phyloP scores from a whole-genome alignment of 1,140 invertebrate genomes.

The Olivierus martensii region DNA sequence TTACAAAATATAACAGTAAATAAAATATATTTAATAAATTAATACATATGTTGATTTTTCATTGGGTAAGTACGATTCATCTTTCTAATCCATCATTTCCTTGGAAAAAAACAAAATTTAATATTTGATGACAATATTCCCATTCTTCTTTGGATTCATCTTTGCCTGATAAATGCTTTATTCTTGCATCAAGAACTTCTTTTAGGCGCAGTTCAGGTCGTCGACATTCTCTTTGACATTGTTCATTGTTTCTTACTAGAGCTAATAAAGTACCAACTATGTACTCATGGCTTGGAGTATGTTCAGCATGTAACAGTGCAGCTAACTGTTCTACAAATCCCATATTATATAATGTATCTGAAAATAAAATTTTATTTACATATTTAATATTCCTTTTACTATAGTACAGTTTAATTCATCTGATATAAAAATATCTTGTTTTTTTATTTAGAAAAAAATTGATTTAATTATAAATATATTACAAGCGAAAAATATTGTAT shows the following conservation, averaged over 20 bases:
- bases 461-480: too few species aligned
- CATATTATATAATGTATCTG: conserved; percentile 35
- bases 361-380: background rate
- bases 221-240: conserved; percentile 34
- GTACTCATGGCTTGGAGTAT: conserved; percentile 39
- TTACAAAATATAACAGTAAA: too few species aligned
- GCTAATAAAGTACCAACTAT: conserved; percentile 36
- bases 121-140: background rate
- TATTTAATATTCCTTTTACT: too few species aligned
- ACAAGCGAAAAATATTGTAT: too few species aligned
- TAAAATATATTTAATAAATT: too few species aligned
- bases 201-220: conserved; percentile 35
- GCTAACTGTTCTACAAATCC: conserved; percentile 42
- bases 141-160: conserved; percentile 1
- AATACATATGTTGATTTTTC: too few species aligned
- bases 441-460: too few species aligned
- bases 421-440: too few species aligned
- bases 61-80: too few species aligned
- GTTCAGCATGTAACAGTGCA: conserved; percentile 33
- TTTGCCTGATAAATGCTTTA: background rate
- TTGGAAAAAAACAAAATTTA: background rate
- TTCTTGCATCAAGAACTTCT: conserved; percentile 25
- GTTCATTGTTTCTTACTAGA: conserved; percentile 33
- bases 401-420: too few species aligned
- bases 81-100: too few species aligned